Conservation (phyloP, 2,113 vertebrate species). For the Dermatemys mawii region DNA sequence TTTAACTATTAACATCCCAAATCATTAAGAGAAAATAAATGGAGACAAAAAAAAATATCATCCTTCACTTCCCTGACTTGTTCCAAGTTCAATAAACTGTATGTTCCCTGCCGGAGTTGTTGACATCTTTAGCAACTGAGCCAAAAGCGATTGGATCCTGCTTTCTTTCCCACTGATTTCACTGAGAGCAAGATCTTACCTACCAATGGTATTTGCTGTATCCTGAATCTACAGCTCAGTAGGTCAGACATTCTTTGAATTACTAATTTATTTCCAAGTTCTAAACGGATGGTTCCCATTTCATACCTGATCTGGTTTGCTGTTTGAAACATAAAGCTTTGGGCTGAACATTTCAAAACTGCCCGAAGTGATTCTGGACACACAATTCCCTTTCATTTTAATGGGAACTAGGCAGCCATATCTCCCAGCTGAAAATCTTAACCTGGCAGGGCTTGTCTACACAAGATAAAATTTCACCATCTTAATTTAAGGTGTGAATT, state of each 20-base stretch:
- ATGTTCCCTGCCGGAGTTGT: conserved; percentile 16
- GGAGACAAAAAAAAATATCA: background rate
- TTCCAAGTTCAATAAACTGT: background rate
- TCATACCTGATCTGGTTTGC: conserved; percentile 42
- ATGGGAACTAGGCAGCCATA: conserved; percentile 70
- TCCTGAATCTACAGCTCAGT: conserved; percentile 28
- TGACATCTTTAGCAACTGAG: background rate
- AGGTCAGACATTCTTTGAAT: conserved; percentile 66
- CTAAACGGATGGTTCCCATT: conserved; percentile 46
- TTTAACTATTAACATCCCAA: background rate
- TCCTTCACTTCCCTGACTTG: background rate
- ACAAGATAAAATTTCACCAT: conserved; percentile 60
- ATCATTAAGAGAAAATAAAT: background rate
- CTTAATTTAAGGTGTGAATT: conserved; percentile 55
- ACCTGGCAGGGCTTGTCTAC: conserved; percentile 61
- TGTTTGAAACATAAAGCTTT: conserved; percentile 54
- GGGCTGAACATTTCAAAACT: conserved; percentile 55
- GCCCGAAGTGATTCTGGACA: conserved; percentile 60
- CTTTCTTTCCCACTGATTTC: background rate
- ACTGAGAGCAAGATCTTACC: background rate
- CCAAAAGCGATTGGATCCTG: conserved; percentile 7
- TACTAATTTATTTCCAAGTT: conserved; percentile 63
- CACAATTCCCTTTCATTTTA: conserved; percentile 65
- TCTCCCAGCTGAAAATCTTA: conserved; percentile 64
- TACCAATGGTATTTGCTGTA: conserved; percentile 6